Conservation (phyloP, 2,113 vertebrate species). For the Ptilorrhoa leucosticta region DNA sequence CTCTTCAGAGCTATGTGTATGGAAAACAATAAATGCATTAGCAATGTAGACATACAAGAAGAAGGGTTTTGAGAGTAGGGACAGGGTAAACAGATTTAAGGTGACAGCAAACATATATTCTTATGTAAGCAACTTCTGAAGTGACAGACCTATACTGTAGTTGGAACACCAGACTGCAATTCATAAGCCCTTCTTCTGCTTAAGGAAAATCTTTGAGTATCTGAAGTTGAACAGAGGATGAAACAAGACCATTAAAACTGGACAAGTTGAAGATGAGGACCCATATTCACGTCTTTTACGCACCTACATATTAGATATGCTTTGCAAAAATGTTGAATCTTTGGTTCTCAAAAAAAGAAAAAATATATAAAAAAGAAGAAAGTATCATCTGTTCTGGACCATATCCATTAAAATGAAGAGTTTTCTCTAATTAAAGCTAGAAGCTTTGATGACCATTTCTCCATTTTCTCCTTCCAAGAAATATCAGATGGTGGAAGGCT, state of each 20-base stretch:
- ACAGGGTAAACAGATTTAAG: background rate
- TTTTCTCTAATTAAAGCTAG: background rate
- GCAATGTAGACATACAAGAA: background rate
- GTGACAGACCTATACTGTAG: fast-evolving
- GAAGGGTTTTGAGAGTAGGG: background rate
- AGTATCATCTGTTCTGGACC: background rate
- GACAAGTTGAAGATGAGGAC: background rate
- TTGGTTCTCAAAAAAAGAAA: background rate
- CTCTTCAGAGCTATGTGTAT: background rate
- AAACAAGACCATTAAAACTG: background rate
- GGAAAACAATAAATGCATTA: background rate
- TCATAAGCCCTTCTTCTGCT: background rate
- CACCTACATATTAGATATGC: background rate
- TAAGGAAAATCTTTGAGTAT: background rate
- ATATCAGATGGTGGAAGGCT: background rate
- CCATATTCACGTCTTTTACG: background rate
- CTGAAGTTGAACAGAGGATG: background rate
- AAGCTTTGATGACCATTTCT: background rate
- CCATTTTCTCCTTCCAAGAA: background rate
- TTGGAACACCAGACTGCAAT: background rate
- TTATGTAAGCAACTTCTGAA: background rate
- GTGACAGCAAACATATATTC: background rate
- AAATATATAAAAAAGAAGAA: background rate
- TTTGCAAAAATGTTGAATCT: background rate
- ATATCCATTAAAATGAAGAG: background rate